Evolutionary conservation across 2,888 invertebrate genomes (phyloP), one percentile per base, ranked within the genome.

Genomic region (Laspeyria flexula): DNA sequence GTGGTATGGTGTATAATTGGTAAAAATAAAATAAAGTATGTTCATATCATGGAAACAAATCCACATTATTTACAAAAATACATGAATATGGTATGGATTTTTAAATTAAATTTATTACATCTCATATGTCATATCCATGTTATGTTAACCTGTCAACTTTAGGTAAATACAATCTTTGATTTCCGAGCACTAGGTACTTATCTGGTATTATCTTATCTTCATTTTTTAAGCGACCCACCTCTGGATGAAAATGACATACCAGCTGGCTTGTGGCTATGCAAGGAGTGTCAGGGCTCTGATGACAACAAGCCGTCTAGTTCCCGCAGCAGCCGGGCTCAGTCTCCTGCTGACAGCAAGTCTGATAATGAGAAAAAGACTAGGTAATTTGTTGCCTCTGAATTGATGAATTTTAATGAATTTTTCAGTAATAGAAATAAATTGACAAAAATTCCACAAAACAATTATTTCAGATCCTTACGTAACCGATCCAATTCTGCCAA

Each of bases 191-290:
- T 21, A 3, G 21, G 21, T 21, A 2, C 21, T 7, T 7, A 25
- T 25, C 18, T 18, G 18, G 5, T 7, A 25, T 25, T 6, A 25
- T 25, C 7, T 3, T 7, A 1, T 25, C 25, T 86, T 86, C n/a
- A n/a, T n/a, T n/a, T n/a, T n/a, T n/a, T 0, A 82, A 98, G 98
- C 90, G 97, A 99, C 90, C 99, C 99, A 1, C 98, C 99, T 0
- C 86, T 99, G 45, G 96, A 96, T 52, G 97, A 97, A 76, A 95
- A 96, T 63, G 97, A 98, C 77, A 96, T 98, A 64, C 99, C 99
- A 0, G 93, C 94, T 39, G 98, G 98, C 0, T 96, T 97, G 83
- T 99, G 98, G 98, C 86, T 97, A 59, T 99, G 99, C 76, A 96
- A 97, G 69, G 95, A 96, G 65, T 99, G 99, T 81, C 93, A 90